phyloP scores from a whole-genome alignment of 2,797 vertebrate genomes.

The Synaphobranchus kaupii region DNA sequence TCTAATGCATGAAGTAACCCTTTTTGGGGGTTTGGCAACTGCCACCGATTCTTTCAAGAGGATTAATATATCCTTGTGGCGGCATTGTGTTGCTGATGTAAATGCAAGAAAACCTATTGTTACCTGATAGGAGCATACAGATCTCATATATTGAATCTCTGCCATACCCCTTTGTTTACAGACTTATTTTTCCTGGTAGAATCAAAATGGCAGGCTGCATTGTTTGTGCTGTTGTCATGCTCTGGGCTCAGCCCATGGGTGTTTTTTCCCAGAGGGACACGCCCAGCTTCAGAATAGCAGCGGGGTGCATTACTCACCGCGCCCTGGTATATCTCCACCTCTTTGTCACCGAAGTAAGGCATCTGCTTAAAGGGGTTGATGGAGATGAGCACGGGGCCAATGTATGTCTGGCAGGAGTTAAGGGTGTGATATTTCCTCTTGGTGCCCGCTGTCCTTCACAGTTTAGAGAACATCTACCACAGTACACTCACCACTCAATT shows the following conservation, averaged over 20 bases:
- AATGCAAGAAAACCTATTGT: background rate
- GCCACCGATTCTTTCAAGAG: background rate
- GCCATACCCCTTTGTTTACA: background rate
- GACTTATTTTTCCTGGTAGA: background rate
- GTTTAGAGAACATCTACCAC: background rate
- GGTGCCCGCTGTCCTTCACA: background rate
- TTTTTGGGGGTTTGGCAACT: background rate
- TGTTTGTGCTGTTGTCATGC: background rate
- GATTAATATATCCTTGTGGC: background rate
- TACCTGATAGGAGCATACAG: background rate
- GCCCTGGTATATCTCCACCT: conserved; percentile 98
- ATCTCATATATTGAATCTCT: background rate
- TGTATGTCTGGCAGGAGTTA: conserved; percentile 89
- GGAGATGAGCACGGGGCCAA: conserved; percentile 95
- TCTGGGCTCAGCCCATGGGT: background rate
- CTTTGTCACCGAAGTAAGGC: conserved; percentile 97
- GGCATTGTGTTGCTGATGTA: background rate
- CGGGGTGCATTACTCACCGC: conserved; percentile 81
- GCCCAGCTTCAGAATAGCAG: conserved; percentile 55
- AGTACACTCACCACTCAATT: background rate
- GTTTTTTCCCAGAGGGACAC: background rate
- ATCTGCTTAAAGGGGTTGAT: conserved; percentile 99
- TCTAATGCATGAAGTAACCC: conserved; percentile 36
- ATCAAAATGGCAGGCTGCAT: background rate
- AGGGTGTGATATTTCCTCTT: conserved; percentile 55